Conservation (phyloP, 2,797 vertebrate species). For the Parambassis ranga region DNA sequence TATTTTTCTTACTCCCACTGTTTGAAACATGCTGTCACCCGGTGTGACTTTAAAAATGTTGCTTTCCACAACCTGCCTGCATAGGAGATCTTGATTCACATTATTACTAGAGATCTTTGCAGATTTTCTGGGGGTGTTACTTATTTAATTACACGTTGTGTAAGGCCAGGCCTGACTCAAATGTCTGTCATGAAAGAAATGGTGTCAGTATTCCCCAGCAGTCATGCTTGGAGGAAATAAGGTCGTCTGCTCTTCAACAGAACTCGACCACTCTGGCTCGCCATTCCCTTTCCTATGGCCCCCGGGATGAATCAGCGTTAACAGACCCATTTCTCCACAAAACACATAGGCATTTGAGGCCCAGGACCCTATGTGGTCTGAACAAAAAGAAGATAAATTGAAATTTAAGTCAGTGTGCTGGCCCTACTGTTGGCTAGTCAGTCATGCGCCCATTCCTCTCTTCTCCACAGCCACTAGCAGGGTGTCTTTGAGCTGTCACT, state of each 20-base stretch:
- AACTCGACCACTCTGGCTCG: conserved; percentile 31
- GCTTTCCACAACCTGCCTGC: conserved; percentile 1
- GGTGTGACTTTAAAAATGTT: conserved; percentile 4
- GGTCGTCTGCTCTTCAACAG: conserved; percentile 39
- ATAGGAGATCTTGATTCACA: conserved; percentile 3
- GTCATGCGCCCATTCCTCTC: conserved; percentile 39
- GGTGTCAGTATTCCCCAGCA: conserved; percentile 46
- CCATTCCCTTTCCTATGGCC: conserved; percentile 18
- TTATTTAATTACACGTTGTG: neutral
- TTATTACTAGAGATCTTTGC: neutral
- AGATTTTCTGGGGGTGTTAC: no score
- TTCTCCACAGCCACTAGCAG: conserved; percentile 48
- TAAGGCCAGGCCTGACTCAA: neutral
- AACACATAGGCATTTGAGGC: conserved; percentile 11
- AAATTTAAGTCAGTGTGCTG: conserved; percentile 38
- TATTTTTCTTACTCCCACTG: neutral
- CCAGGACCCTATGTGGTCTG: conserved; percentile 8
- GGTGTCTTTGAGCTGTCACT: conserved; percentile 68
- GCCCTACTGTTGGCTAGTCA: conserved; percentile 29
- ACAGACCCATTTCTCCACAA: conserved; percentile 36
- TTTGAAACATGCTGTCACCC: conserved; percentile 10
- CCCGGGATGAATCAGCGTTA: conserved; percentile 35
- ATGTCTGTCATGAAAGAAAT: conserved; percentile 43
- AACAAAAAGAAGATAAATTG: conserved; percentile 33
- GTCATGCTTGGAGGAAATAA: conserved; percentile 43